These are phyloP conservation scores for Pitangus sulphuratus DNA, from an alignment of 2,797 vertebrate species.

Conservation along the genomic window DNA sequence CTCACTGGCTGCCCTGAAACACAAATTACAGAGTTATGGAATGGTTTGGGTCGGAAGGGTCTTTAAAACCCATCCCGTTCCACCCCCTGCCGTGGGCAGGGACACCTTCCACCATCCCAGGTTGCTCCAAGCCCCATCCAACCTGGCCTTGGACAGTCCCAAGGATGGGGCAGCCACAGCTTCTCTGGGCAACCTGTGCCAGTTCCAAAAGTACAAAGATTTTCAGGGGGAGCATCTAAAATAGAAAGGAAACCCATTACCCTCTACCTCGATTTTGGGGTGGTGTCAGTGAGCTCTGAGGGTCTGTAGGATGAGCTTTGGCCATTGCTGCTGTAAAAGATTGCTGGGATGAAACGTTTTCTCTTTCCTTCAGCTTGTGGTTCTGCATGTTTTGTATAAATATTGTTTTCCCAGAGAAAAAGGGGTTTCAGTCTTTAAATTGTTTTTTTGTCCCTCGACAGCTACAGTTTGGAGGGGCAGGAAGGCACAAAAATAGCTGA, in stretches of 20 bases:
- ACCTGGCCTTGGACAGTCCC: background rate
- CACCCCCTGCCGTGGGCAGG: background rate
- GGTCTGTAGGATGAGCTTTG: accelerated
- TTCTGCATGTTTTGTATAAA: accelerated
- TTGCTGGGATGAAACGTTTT: background rate
- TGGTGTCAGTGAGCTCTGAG: background rate
- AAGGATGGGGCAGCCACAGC: background rate
- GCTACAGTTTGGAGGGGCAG: accelerated
- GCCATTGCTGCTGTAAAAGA: background rate
- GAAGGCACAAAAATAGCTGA: background rate
- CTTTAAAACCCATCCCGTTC: background rate
- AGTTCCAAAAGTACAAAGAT: background rate
- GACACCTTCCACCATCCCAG: background rate
- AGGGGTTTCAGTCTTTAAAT: background rate
- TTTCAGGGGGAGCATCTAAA: background rate
- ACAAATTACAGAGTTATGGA: background rate
- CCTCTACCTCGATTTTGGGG: background rate
- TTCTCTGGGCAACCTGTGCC: background rate
- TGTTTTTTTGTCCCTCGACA: background rate
- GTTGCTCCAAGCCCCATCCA: accelerated
- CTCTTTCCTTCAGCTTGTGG: accelerated
- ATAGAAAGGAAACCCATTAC: background rate
- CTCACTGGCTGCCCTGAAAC: background rate
- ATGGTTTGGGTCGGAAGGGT: background rate
- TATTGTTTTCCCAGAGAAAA: background rate